Percentiles rank a stretch among this genome's conserved stretches.
These are phyloP conservation scores for Vireo altiloquus DNA, from an alignment of 2,113 vertebrate species.

Conservation along the genomic window DNA sequence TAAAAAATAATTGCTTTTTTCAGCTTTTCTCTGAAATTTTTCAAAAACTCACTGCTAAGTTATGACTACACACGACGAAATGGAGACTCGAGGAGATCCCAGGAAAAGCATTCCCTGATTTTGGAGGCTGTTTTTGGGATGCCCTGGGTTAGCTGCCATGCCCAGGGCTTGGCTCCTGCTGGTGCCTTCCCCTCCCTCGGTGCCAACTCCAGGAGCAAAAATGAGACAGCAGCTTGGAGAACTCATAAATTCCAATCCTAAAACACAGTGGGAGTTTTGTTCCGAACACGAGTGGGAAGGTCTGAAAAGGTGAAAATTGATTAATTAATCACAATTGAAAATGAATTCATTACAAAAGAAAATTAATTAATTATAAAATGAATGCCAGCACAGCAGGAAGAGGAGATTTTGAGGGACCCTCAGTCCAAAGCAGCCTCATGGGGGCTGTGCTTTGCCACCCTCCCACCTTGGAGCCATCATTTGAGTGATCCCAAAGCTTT, in stretches of 20 bases:
- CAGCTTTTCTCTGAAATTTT: too few species aligned
- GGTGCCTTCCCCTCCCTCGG: neutral
- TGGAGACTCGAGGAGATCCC: neutral
- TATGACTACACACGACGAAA: rapidly evolving
- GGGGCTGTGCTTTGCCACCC: neutral
- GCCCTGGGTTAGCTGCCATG: rapidly evolving
- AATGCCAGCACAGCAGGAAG: neutral
- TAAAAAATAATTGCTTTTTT: too few species aligned
- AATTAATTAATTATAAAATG: neutral
- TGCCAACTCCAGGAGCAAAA: neutral
- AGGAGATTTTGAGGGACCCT: neutral
- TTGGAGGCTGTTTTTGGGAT: neutral
- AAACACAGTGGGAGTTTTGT: neutral
- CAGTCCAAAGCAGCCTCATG: neutral
- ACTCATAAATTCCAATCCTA: neutral
- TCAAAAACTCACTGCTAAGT: too few species aligned
- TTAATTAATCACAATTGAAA: neutral
- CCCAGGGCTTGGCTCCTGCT: neutral
- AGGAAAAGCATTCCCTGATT: neutral
- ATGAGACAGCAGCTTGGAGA: neutral
- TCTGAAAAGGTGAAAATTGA: neutral
- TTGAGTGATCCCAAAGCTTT: neutral
- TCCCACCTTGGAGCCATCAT: neutral
- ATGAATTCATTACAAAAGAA: neutral
- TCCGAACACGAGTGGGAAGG: neutral